These are phyloP conservation scores for Drosophila mauritiana DNA, from an alignment of 1,140 invertebrate species.

Conservation along the genomic window DNA sequence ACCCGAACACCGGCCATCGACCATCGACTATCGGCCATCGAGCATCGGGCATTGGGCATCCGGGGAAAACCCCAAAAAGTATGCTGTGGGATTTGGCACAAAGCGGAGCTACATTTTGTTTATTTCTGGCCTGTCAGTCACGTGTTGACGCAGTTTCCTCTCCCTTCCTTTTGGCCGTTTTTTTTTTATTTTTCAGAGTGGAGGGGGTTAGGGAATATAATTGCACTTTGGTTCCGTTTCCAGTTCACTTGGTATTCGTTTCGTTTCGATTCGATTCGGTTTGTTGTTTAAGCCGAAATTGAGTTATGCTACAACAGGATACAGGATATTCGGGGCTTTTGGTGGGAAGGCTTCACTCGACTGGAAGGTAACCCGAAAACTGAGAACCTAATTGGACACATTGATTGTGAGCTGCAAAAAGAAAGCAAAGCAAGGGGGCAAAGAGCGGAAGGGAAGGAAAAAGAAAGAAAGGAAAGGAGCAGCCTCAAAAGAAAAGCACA, in stretches of 20 bases:
- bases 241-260: conserved; percentile 43
- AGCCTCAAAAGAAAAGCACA: background rate
- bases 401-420: conserved; percentile 31
- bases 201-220: conserved; percentile 16
- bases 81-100: conserved; percentile 56
- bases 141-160: conserved; percentile 52
- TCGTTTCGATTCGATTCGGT: conserved; percentile 26
- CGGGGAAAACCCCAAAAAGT: conserved; percentile 29
- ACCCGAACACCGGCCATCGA: background rate
- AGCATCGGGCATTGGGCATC: no score
- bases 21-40: background rate
- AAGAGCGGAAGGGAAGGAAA: background rate
- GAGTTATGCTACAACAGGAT: conserved; percentile 54
- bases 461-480: background rate
- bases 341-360: conserved; percentile 32
- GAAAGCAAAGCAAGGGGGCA: conserved; percentile 1
- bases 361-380: conserved; percentile 56
- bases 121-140: conserved; percentile 51
- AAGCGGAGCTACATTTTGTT: conserved; percentile 67
- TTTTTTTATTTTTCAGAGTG: background rate
- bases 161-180: background rate
- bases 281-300: conserved; percentile 54
- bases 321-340: background rate
- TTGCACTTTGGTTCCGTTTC: conserved; percentile 58
- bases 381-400: conserved; percentile 52